Base-by-base conservation (phyloP, 2,888 invertebrate genomes). In the Ochropacha duplaris region DNA sequence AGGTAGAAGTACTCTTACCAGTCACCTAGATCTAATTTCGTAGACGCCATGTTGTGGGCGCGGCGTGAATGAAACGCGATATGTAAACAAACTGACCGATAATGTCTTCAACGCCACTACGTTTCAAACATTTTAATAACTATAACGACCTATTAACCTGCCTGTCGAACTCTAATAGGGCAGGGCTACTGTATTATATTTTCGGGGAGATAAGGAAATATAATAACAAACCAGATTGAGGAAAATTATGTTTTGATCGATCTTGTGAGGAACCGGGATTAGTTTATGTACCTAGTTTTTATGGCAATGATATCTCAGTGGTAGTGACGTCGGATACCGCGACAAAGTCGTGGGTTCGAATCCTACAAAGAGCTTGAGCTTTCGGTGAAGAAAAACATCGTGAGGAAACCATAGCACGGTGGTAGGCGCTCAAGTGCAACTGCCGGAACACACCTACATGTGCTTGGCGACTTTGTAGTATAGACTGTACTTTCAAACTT, bases 41-140 rank as follows among this genome's bases (percentile, higher is more conserved):
- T 26, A n/a, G 57, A 81, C 71, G 80, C 82, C 83, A 83, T 82
- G 70, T 83, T 82, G 76, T 75, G 76, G 78, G 82, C 79, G 79
- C 75, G 76, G 74, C 71, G 62, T 69, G 72, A 71, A 76, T 69
- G 72, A 71, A 76, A 76, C 69, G 52, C 66, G 69, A 78, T 76
- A 76, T 74, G 77, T 79, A 75, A 78, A 79, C 73, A 74, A 39
- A 39, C 44, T 9, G 19, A 62, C 62, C 58, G 67, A 69, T 65
- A 66, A 68, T 58, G 62, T 60, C 58, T 57, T 57, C 58, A 55
- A 57, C 50, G 55, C 54, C 54, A 14, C 31, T 62, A 61, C 59
- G 49, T 58, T 22, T 51, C 64, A 61, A 60, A 61, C 54, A 58
- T 54, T 26, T 56, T 54, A 16, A 56, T 50, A 26, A 28, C 3